Conservation (phyloP, 2,888 invertebrate species). For the Aleiodes alternator region DNA sequence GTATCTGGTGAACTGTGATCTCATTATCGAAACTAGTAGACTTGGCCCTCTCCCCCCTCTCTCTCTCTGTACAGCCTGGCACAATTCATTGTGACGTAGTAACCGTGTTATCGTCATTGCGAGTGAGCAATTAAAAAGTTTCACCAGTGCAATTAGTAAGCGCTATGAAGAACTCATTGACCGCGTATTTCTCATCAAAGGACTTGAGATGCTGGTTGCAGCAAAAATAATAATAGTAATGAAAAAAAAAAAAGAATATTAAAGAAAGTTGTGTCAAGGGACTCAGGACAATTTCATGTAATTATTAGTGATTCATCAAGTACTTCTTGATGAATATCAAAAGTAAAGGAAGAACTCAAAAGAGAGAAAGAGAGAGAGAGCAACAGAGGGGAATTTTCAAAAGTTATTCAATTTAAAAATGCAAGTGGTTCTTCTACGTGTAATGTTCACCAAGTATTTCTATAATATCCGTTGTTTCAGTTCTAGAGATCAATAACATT, state of each 20-base stretch:
- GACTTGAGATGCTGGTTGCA: conserved; percentile 1
- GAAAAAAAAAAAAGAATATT: not conserved
- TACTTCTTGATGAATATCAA: not conserved
- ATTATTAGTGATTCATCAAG: conserved; percentile 17
- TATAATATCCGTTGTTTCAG: conserved; percentile 3
- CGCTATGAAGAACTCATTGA: conserved; percentile 31
- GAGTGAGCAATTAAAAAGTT: conserved; percentile 51
- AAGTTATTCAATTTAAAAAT: conserved; percentile 23
- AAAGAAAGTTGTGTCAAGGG: conserved; percentile 14
- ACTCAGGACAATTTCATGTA: not conserved
- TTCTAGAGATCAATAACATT: conserved; percentile 1
- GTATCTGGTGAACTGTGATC: conserved; percentile 56
- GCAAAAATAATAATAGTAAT: not conserved
- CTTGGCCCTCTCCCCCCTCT: conserved; percentile 36
- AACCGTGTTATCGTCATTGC: conserved; percentile 41
- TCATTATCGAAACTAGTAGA: conserved; percentile 60
- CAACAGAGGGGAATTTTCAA: too few species aligned
- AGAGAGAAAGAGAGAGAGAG: too few species aligned
- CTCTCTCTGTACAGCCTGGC: conserved; percentile 14
- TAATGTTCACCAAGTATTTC: conserved; percentile 5
- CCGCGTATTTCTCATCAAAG: conserved; percentile 22
- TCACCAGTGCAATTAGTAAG: conserved; percentile 47
- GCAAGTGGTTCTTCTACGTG: conserved; percentile 14
- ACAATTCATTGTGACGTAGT: conserved; percentile 19
- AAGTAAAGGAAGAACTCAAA: not conserved